Base-by-base conservation (phyloP, 2,888 invertebrate genomes). In the Parelbella ahira region DNA sequence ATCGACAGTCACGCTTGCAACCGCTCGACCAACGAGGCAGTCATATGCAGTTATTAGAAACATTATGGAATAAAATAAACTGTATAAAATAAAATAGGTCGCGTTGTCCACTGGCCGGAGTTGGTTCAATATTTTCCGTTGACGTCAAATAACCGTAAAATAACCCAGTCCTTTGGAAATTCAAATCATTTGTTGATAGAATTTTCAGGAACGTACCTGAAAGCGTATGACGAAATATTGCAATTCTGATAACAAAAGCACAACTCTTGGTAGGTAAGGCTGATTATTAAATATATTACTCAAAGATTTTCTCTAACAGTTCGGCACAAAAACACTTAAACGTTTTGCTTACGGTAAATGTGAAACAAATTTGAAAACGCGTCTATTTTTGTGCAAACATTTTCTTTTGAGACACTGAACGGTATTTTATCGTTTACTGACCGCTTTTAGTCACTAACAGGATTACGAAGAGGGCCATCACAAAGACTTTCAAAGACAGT, bases 101-200 rank as follows among this genome's bases (percentile, higher is more conserved):
- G 15, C 7, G 6, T 21, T 39, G 19, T 19, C 24, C 44, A 46
- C 43, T 50, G 47, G 19, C 21, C 45, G 51, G 50, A 52, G 56
- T 60, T 50, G 18, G 30, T 38, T 30, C 38, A 38, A 30, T 38
- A 38, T 38, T 54, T 50, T 43, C 50, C 39, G 43, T 44, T 52
- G 48, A 54, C 49, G n/a, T 54, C 53, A 64, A 73, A 70, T 63
- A 62, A 53, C 61, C 69, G 63, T 65, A 62, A 76, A 75, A 75
- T 69, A 58, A 71, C 61, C 53, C 54, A 50, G 50, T 59, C 57
- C 60, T 58, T 56, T 48, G 51, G 54, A 70, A 72, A 68, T 67
- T 66, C 60, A 69, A 67, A 71, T 62, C 59, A 57, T 50, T 59
- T 59, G 34, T 44, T 50, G 46, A 55, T 55, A 44, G 42, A 53